Evolutionary conservation across 2,888 invertebrate genomes (phyloP), one percentile per base, ranked within the genome.

Genomic region (Scaeva pyrastri): DNA sequence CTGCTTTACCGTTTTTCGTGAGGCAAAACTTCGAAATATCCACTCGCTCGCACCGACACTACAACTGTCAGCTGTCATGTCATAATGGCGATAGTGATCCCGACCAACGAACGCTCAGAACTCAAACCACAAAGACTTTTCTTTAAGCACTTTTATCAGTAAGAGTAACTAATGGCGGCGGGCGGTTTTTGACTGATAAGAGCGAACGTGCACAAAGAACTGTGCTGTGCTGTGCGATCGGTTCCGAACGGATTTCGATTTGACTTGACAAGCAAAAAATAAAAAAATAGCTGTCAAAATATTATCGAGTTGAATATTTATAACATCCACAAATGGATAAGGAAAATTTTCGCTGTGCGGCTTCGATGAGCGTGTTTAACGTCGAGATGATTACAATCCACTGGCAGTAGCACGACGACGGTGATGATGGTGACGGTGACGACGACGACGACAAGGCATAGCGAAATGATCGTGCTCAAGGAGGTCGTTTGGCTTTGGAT

Each of bases 341-440:
- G 16, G 23, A 41, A 14, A 62, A 23, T 45, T n/a, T n/a, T 62
- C 11, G 31, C 45, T 52, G n/a, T 16, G 36, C 36, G 23, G 43
- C 39, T 11, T 12, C n/a, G 0, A n/a, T 39, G 16, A 45, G 82
- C 31, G 77, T 82, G 85, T 56, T 86, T 12, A 64, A 66, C 74
- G 74, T 77, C 56, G 86, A 77, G 77, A 82, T 74, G 81, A 78
- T 82, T 70, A 55, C 50, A 50, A 82, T 86, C 60, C 82, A 86
- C 86, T 86, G 39, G n/a, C 62, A 26, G 16, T 43, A 43, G 23
- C 11, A 41, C 31, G 31, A 31, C 31, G 31, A 31, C 26, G 26
- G 26, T 4, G 26, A n/a, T n/a, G n/a, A n/a, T n/a, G n/a, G n/a
- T n/a, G 26, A 2, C 26, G 26, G 26, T 6, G 26, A 6, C 31